Evolutionary conservation across 2,113 vertebrate species (phyloP).

Genomic region (Machaerirhynchus nigripectus): DNA sequence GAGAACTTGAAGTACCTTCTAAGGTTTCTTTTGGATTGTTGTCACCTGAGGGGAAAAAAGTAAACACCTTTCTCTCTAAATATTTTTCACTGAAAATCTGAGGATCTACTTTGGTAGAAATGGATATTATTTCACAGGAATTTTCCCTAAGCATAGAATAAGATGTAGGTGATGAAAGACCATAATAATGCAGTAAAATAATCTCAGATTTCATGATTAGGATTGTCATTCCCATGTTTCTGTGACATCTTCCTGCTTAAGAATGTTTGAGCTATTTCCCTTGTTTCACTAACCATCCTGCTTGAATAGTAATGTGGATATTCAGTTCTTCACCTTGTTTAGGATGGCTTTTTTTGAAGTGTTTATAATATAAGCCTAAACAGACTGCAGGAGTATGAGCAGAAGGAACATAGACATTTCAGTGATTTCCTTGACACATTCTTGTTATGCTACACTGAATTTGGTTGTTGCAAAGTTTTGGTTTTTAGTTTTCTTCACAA

Average conservation of each 20-base stretch:
- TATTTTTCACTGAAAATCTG: neutral
- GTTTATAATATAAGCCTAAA: neutral
- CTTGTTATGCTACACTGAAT: neutral
- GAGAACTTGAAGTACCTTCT: neutral
- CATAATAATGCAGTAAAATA: neutral
- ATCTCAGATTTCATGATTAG: neutral
- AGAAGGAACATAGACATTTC: neutral
- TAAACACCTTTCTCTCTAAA: neutral
- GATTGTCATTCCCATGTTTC: neutral
- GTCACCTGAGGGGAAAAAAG: neutral
- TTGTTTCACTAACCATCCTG: neutral
- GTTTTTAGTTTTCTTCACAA: neutral
- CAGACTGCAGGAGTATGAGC: neutral
- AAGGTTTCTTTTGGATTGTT: neutral
- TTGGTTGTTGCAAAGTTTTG: neutral
- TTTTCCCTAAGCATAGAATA: neutral
- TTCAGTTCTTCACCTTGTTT: neutral
- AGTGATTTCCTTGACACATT: neutral
- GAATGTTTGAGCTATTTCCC: neutral
- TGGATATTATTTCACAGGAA: neutral
- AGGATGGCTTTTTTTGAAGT: neutral
- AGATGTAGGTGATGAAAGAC: neutral
- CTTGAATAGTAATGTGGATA: neutral
- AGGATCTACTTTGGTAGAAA: neutral
- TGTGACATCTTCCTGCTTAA: neutral